Evolutionary conservation across 2,113 vertebrate species (phyloP).

Genomic region (Corythornis vintsioides): DNA sequence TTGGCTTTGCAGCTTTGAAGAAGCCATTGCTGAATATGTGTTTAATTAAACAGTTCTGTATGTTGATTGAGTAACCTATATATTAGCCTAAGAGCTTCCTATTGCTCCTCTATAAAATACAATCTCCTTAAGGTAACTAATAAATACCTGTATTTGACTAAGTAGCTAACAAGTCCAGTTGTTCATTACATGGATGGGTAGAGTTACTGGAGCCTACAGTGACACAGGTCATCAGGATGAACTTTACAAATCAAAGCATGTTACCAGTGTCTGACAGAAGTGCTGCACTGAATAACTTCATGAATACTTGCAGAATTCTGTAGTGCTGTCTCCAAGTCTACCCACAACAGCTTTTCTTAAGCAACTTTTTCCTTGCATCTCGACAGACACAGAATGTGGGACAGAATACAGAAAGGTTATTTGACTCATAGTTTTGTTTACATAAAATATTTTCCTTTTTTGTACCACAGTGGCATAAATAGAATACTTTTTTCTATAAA

Average conservation of each 20-base stretch:
- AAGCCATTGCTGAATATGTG: neutral
- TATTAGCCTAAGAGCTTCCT: neutral
- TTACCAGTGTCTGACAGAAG: neutral
- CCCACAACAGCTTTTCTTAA: neutral
- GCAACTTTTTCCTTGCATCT: neutral
- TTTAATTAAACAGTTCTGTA: neutral
- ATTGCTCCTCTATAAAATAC: neutral
- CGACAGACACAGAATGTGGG: neutral
- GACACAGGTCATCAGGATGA: neutral
- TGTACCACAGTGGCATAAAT: neutral
- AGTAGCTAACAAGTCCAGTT: neutral
- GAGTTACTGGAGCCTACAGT: neutral
- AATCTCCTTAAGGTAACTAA: neutral
- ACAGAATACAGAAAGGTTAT: neutral
- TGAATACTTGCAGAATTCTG: neutral
- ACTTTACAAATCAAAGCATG: neutral
- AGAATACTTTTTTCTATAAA: slow-evolving; percentile 5
- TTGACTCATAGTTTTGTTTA: neutral
- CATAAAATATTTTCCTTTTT: slow-evolving; percentile 34
- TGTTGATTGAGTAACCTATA: neutral
- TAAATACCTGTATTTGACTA: neutral
- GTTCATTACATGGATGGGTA: neutral
- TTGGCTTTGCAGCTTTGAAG: neutral
- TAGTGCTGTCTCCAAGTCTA: neutral
- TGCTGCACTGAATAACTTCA: neutral